Percentiles rank a stretch among this genome's conserved stretches.
These are phyloP conservation scores for Diglossa cyanea DNA, from an alignment of 2,797 vertebrate species.

Conservation along the genomic window DNA sequence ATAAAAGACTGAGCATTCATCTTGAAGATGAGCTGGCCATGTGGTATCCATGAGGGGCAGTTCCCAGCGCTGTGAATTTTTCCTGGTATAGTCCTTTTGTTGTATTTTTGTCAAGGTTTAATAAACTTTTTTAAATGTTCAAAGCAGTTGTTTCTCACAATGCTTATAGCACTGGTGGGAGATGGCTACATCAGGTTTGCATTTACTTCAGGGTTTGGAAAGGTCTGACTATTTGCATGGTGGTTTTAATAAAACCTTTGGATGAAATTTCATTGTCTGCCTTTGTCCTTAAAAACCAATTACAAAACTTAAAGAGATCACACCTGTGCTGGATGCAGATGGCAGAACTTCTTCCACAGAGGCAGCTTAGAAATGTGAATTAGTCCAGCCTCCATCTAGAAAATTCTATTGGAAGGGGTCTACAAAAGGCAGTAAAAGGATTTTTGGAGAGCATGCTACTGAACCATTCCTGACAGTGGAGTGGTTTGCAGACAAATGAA, in stretches of 20 bases:
- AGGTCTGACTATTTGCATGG: neutral
- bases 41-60: neutral
- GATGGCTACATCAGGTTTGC: neutral
- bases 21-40: neutral
- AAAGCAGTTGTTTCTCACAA: too few species aligned
- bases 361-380: neutral
- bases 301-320: neutral
- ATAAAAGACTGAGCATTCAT: neutral
- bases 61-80: too few species aligned
- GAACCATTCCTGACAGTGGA: neutral
- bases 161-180: neutral
- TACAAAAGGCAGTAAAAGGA: neutral
- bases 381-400: neutral
- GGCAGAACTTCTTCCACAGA: neutral
- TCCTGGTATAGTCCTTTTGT: too few species aligned
- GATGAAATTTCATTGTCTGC: neutral
- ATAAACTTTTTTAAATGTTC: too few species aligned
- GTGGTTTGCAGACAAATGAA: neutral
- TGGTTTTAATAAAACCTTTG: neutral
- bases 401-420: neutral
- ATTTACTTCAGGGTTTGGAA: neutral
- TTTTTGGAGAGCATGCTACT: neutral
- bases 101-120: too few species aligned
- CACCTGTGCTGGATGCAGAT: neutral
- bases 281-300: neutral